Evolutionary conservation across 1,140 invertebrate species (phyloP).

Genomic region (Bombus turneri): DNA sequence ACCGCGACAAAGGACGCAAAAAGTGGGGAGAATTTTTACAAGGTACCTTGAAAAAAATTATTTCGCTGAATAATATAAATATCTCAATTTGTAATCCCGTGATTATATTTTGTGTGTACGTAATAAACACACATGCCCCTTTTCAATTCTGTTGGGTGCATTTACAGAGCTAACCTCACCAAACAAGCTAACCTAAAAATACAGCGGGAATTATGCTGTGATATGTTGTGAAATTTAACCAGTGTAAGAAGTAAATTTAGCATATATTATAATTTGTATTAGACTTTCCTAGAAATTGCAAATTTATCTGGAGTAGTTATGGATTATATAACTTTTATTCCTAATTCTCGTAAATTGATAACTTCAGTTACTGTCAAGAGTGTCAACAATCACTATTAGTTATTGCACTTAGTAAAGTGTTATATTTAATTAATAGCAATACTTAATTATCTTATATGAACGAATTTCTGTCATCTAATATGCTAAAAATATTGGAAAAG

Average conservation of each 20-base stretch:
- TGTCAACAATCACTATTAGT: conserved; percentile 55
- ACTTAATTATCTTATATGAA: background rate
- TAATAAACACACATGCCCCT: conserved; percentile 21
- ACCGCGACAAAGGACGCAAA: conserved; percentile 83
- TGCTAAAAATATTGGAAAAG: background rate
- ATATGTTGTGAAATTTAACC: conserved; percentile 60
- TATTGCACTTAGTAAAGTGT: conserved; percentile 15
- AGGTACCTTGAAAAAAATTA: conserved; percentile 74
- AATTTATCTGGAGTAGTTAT: background rate
- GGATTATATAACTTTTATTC: conserved; percentile 58
- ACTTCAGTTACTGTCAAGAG: conserved; percentile 54
- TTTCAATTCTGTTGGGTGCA: conserved; percentile 1
- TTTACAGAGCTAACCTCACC: conserved; percentile 71
- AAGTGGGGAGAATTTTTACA: conserved; percentile 82
- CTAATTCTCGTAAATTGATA: conserved; percentile 34
- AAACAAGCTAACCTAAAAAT: conserved; percentile 78
- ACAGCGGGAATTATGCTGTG: conserved; percentile 56
- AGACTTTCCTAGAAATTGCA: background rate
- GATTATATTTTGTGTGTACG: conserved; percentile 22
- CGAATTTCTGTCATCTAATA: background rate
- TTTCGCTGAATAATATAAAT: conserved; percentile 30
- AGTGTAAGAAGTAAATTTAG: conserved; percentile 37
- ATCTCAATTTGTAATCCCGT: conserved; percentile 20
- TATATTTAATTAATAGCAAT: background rate
- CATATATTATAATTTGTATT: background rate